These are phyloP conservation scores for Acanthococcus lagerstroemiae DNA, from an alignment of 2,888 invertebrate species.

Conservation along the genomic window DNA sequence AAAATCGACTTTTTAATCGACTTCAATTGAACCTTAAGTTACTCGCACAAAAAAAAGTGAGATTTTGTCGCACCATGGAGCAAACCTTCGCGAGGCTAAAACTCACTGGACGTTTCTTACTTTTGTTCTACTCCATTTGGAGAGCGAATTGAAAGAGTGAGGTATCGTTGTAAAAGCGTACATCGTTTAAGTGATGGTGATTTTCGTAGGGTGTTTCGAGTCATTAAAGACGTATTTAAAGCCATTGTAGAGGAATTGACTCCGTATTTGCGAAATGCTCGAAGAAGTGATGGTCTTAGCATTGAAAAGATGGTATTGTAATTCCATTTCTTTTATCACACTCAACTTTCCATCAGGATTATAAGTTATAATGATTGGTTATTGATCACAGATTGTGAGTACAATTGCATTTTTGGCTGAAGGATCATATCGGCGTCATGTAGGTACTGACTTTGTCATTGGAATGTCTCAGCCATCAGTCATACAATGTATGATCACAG, in stretches of 20 bases:
- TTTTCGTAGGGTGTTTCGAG: background rate
- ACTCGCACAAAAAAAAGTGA: no score
- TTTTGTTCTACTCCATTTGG: no score
- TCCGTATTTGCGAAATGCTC: background rate
- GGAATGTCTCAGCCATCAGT: constrained; percentile 22
- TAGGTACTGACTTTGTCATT: background rate
- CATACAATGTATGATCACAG: constrained; percentile 4
- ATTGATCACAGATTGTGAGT: background rate
- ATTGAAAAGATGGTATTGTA: background rate
- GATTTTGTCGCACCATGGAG: no score
- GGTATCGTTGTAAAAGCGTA: no score
- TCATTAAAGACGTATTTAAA: background rate
- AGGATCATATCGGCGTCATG: background rate
- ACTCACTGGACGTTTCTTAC: no score
- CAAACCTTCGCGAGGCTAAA: no score
- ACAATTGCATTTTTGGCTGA: constrained; percentile 14
- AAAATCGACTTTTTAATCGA: no score
- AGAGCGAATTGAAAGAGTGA: no score
- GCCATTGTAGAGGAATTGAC: background rate
- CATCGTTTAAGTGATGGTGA: no score
- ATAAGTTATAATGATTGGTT: background rate
- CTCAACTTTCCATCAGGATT: background rate
- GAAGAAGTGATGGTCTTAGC: background rate
- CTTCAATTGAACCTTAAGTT: no score
- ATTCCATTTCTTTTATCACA: background rate